A percentile compares a stretch with the other conserved stretches of the same genome.
phyloP scores from a whole-genome alignment of 37 sponge, comb jelly and placozoan genomes.

The Amphimedon queenslandica region DNA sequence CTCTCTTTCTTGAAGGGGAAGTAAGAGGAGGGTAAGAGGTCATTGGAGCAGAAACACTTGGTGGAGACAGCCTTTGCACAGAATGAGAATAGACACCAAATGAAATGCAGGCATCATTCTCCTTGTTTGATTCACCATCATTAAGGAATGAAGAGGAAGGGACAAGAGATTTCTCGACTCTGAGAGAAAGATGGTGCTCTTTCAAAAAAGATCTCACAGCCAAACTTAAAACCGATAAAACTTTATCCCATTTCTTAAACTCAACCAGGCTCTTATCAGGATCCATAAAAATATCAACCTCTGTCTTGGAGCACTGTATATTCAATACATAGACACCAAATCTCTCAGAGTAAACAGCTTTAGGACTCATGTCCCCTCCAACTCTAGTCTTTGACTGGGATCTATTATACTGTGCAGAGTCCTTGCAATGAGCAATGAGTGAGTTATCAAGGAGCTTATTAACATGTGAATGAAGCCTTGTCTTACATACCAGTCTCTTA shows the following conservation, averaged over 20 bases:
- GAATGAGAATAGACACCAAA: no score
- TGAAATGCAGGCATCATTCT: no score
- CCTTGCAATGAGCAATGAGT: conserved; percentile 17
- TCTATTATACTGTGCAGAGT: not conserved
- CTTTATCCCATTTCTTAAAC: conserved; percentile 36
- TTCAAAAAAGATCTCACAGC: conserved; percentile 23
- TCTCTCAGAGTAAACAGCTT: not conserved
- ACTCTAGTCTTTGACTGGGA: not conserved
- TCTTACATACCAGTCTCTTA: conserved; percentile 39
- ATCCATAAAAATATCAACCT: conserved; percentile 49
- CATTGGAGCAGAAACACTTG: no score
- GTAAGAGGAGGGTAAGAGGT: no score
- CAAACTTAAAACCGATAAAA: not conserved
- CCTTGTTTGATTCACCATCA: no score
- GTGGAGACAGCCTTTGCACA: no score
- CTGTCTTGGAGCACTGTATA: conserved; percentile 34
- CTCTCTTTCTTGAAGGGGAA: no score
- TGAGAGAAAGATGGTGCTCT: conserved; percentile 20
- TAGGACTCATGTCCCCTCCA: not conserved
- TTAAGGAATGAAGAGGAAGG: no score
- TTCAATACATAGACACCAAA: conserved; percentile 33
- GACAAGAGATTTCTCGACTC: not conserved
- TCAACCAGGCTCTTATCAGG: conserved; percentile 56
- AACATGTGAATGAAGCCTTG: conserved; percentile 29
- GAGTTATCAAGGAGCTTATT: conserved; percentile 37